Evolutionary conservation across 1,140 invertebrate genomes (phyloP), one percentile per base, ranked within the genome.

Genomic region (Brachionus plicatilis): DNA sequence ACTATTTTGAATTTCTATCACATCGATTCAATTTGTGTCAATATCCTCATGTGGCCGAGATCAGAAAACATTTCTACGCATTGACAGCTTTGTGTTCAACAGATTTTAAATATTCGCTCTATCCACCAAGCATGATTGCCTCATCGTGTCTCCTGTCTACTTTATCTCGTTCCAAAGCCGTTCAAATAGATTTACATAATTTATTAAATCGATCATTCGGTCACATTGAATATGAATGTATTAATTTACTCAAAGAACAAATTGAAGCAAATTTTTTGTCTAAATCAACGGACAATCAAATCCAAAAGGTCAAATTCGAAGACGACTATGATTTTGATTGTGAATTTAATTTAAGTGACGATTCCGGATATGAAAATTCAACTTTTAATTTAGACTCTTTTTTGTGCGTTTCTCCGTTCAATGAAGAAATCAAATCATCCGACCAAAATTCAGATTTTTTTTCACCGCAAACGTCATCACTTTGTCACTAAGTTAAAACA

Each of bases 21-120:
- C 41, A 75, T 8, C 33, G 17, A 45, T 45, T 75, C 14, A 17
- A 43, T 4, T 45, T 75, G n/a, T 24, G 41, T 24, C 12, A 41
- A 43, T 1, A 11, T 17, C 11, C 37, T 17, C 33, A 75, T 20
- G 5, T 24, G 8, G 70, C 33, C 17, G 33, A 43, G 37, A 75
- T 75, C 6, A 75, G 24, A 45, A 41, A 45, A 75, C 41, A 75
- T 17, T 75, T 75, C 47, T 45, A 7, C 12, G 70, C 70, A 45
- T 75, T 75, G 33, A 75, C 70, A 75, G 70, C 70, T 43, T 75
- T 75, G 41, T 75, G 41, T 45, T 75, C 70, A 43, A 75, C 92
- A 95, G 95, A 96, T 90, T 94, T 94, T 89, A 93, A 93, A 87
- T 96, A 96, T 89, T 93, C 93, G 17, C 92, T 93, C 89, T 94